Evolutionary conservation across 1,140 invertebrate species (phyloP).

Genomic region (Callitettix versicolor): DNA sequence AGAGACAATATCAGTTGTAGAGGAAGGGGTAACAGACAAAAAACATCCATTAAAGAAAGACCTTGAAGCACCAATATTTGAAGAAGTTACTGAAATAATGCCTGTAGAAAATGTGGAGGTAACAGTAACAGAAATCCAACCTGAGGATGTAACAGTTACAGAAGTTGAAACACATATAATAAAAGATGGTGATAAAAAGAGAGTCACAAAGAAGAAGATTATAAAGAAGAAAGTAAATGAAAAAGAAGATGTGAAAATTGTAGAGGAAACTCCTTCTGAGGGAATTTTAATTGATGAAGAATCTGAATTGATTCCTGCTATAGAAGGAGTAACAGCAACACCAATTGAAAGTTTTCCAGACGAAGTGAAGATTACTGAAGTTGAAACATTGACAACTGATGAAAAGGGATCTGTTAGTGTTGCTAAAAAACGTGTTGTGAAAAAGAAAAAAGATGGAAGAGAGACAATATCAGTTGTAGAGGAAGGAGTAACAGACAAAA

Average conservation of each 20-base stretch:
- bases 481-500: slow-evolving; percentile 31
- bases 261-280: slow-evolving; percentile 25
- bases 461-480: slow-evolving; percentile 24
- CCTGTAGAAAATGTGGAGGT: no score
- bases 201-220: slow-evolving; percentile 28
- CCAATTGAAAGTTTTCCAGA: slow-evolving; percentile 9
- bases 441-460: slow-evolving; percentile 23
- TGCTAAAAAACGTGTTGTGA: slow-evolving; percentile 29
- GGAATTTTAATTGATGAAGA: slow-evolving; percentile 28
- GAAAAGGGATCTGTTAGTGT: slow-evolving; percentile 17
- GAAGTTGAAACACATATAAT: slow-evolving; percentile 19
- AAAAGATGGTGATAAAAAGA: slow-evolving; percentile 18
- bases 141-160: slow-evolving; percentile 10
- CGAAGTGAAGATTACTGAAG: slow-evolving; percentile 16
- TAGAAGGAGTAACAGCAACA: slow-evolving; percentile 27
- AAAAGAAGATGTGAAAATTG: slow-evolving; percentile 27
- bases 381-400: slow-evolving; percentile 23
- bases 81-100: not conserved
- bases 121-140: no score
- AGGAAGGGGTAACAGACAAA: not conserved
- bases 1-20: slow-evolving; percentile 5
- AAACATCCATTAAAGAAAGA: not conserved
- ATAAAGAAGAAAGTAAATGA: slow-evolving; percentile 21
- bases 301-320: slow-evolving; percentile 23
- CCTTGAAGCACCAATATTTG: not conserved